These are phyloP conservation scores for Odontesthes bonariensis DNA, from an alignment of 2,113 vertebrate genomes.

Conservation along the genomic window DNA sequence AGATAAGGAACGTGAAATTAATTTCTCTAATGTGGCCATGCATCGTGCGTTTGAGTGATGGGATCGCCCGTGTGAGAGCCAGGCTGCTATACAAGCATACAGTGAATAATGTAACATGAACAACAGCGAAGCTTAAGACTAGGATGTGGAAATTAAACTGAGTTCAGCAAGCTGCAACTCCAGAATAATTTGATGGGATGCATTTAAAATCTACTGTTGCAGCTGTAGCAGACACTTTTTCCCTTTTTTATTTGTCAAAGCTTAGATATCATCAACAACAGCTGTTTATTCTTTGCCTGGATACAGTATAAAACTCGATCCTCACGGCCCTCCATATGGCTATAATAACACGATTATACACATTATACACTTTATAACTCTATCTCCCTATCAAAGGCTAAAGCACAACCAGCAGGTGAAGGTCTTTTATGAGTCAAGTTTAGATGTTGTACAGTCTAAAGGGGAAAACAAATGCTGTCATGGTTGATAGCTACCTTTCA, in stretches of 20 bases:
- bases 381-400: not conserved
- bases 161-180: not conserved
- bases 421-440: constrained; percentile 2
- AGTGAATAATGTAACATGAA: not conserved
- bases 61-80: not conserved
- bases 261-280: constrained; percentile 24
- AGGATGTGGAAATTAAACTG: not conserved
- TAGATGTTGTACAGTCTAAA: constrained; percentile 12
- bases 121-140: not conserved
- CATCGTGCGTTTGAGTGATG: not conserved
- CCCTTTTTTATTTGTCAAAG: constrained; percentile 16
- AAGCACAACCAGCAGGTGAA: not conserved
- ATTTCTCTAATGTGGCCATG: fast-evolving
- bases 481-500: constrained; percentile 23
- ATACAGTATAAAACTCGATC: constrained; percentile 2
- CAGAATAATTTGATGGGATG: not conserved
- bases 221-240: constrained; percentile 2
- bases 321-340: constrained; percentile 29
- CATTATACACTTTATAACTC: not conserved
- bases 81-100: not conserved
- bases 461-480: constrained; percentile 4
- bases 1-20: not conserved
- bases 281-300: constrained; percentile 31
- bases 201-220: not conserved
- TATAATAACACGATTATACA: not conserved